Base-by-base conservation (phyloP, 64 coral and sea anemone species). In the Stichodactyla mertensii region DNA sequence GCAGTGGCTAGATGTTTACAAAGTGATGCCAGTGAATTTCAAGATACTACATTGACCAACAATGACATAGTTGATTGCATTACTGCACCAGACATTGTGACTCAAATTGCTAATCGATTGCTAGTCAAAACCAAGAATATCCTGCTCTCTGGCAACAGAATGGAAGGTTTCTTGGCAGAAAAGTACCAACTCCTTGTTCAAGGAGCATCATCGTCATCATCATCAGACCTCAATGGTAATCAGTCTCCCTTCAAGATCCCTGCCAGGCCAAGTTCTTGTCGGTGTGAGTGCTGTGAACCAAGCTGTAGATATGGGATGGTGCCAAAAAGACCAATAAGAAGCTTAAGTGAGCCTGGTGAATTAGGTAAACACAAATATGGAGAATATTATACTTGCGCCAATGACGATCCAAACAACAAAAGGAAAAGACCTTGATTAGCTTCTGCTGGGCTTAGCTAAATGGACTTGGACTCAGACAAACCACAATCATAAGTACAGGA, bases 1-100 rank as follows among this genome's bases (percentile, higher is more conserved):
- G 23, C 69, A 31, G 69, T 31, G 3, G 51, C 12, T 10, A 26
- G 51, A n/a, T 27, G 16, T 52, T 82, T 52, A 13, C 51, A 20
- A 82, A 57, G 54, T 51, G 12, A 55, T 24, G 6, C 51, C 5
- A n/a, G 51, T 82, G 80, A 52, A 22, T 22, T 12, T 82, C 55
- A 55, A 57, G 5, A 52, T 52, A 11, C 10, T 74, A 23, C n/a
- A 31, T 22, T 82, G 16, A 28, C 52, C 16, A 36, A 55, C 4
- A 82, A 82, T 82, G 52, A 82, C 13, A 82, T 82, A 9, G 55
- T 82, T 23, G 55, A 82, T 82, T 82, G 80, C 27, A 82, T 82
- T 26, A 82, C 80, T 57, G 6, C 80, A n/a, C 80, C 80, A 11
- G 69, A 31, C 36, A 36, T 74, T 27, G 69, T 74, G 20, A 74